Base-by-base conservation (phyloP, 1,140 invertebrate genomes). In the Goniozus legneri region DNA sequence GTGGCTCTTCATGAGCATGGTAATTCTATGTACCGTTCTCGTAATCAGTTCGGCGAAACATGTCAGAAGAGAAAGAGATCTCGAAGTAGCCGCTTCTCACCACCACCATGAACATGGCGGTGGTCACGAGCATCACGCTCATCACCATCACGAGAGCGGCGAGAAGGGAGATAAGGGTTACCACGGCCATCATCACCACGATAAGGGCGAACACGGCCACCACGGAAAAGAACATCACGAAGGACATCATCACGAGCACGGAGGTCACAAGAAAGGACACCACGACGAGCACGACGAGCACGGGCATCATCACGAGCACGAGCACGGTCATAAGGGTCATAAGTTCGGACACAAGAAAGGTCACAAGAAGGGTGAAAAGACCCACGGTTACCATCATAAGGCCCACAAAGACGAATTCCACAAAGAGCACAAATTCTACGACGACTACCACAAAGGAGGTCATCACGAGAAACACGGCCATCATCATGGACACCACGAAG, bases 401-500 rank as follows among this genome's bases (percentile, higher is more conserved):
- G 84, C 85, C 7, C 86, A 89, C 66, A 89, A 88, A 62, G 87
- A 91, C 58, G 88, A 90, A 66, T 88, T 84, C 56, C 85, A 88
- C 56, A 90, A 88, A 64, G 85, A 91, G 54, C 88, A 90, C 63
- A 88, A 89, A 58, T 89, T 88, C 72, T 90, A 90, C 60, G 87
- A 90, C 44, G 87, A 91, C 65, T 83, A 80, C 66, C 85, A 89
- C 64, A 88, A 87, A 49, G 85, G 85, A 19, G 87, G 86, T 2
- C 81, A 86, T 47, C 84, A 87, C 53, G 76, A 80, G 45, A 82
- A 82, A 44, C 81, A 87, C 54, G 86, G 85, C 0, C 76, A 82
- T 47, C 82, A 82, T 64, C 82, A 87, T 54, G 83, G 83, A 22
- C 80, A 83, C 50, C 85, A 87, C 50, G 80, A 80, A 31, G 83